Conservation (phyloP, 1,140 invertebrate species). For the Calephelis virginiensis region DNA sequence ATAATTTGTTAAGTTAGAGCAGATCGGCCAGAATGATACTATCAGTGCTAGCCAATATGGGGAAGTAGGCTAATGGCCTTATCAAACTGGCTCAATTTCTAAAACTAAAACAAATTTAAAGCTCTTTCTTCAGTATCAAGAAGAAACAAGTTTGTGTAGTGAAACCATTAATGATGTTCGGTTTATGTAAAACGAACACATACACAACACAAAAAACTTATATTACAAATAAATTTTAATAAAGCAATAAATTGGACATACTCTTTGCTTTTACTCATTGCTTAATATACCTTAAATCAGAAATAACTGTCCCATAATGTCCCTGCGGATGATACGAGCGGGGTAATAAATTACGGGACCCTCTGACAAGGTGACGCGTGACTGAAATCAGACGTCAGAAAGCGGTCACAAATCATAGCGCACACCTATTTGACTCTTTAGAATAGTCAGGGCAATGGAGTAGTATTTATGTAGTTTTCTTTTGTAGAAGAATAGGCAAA, state of each 20-base stretch:
- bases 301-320: constrained; percentile 37
- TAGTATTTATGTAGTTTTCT: constrained; percentile 4
- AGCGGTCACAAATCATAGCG: constrained; percentile 64
- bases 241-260: constrained; percentile 2
- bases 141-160: too few species aligned
- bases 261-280: constrained; percentile 17
- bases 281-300: constrained; percentile 24
- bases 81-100: too few species aligned
- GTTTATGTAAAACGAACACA: too few species aligned
- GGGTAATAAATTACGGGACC: constrained; percentile 53
- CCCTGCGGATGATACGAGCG: constrained; percentile 39
- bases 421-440: constrained; percentile 38
- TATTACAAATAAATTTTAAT: constrained; percentile 6
- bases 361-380: constrained; percentile 58
- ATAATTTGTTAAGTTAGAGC: too few species aligned
- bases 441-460: constrained; percentile 35
- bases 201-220: too few species aligned
- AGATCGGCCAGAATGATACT: too few species aligned
- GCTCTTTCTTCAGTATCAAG: too few species aligned
- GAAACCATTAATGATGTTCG: too few species aligned
- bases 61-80: too few species aligned
- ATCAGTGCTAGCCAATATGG: too few species aligned
- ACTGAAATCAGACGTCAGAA: constrained; percentile 68
- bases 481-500: too few species aligned
- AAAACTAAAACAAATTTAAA: too few species aligned